Conservation (phyloP, 2,113 vertebrate genomes). For the Saimiri boliviensis region DNA sequence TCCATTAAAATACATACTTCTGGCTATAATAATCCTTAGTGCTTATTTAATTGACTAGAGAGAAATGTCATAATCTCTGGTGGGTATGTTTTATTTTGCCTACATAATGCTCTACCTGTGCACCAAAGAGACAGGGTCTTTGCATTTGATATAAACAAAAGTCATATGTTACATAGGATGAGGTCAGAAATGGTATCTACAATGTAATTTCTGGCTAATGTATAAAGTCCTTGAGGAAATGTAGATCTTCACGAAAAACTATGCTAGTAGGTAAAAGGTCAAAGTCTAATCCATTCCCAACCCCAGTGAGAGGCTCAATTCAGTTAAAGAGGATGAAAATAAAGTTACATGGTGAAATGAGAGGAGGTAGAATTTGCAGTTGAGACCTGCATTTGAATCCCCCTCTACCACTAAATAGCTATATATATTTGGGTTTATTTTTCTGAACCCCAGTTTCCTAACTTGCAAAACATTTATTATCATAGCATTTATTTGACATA, state of each 20-base stretch:
- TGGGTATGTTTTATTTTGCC: neutral
- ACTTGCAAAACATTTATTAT: neutral
- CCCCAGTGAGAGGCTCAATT: neutral
- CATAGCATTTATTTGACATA: neutral
- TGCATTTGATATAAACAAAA: slow-evolving; percentile 53
- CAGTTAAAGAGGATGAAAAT: neutral
- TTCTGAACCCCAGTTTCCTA: neutral
- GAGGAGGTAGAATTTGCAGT: neutral
- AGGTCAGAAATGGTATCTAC: slow-evolving; percentile 46
- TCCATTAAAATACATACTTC: slow-evolving; percentile 1
- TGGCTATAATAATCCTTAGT: neutral
- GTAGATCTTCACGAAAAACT: slow-evolving; percentile 23
- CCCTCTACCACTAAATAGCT: neutral
- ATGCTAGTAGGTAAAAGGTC: neutral
- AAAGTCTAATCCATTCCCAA: neutral
- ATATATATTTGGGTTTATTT: neutral
- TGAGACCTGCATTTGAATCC: neutral
- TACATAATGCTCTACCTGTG: slow-evolving; percentile 5
- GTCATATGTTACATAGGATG: neutral
- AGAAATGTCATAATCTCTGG: neutral
- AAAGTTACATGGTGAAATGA: neutral
- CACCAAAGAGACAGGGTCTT: slow-evolving; percentile 48
- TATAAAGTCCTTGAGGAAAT: neutral
- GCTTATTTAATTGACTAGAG: neutral
- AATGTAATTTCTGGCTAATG: slow-evolving; percentile 35